Base-by-base conservation (phyloP, 2,113 vertebrate genomes). In the Pagrus major region DNA sequence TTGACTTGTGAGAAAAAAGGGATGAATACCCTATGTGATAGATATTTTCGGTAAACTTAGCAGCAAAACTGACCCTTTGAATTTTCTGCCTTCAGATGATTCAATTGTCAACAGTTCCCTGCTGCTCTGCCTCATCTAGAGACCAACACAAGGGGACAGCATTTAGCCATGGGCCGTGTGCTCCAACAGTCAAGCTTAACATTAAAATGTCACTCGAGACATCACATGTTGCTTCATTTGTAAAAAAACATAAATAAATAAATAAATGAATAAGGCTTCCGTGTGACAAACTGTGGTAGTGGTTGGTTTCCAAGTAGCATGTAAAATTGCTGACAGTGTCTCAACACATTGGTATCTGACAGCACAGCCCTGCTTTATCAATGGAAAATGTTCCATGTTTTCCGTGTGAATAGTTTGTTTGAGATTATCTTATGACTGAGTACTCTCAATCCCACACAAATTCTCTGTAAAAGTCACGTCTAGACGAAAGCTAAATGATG, bases 91-190 rank as follows among this genome's bases (percentile, higher is more conserved):
- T 3, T 7, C 18, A 52, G 35, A 54, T 25, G 18, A 58, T 18
- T 27, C 0, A 55, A 54, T 33, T 21, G 12, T 27, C 27, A 42
- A 3, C 6, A 27, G n/a, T 64, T 27, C 11, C 6, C 16, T 46
- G 9, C 20, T 44, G 42, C 27, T 44, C 9, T 12, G 25, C 25
- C 20, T 65, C 31, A 69, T 58, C 25, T 56, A 56, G 8, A 63
- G 37, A 6, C 52, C 7, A 74, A 90, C 90, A 90, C 88, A 85
- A 91, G 91, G 75, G 84, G 88, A 87, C 91, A 91, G 91, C 37
- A 80, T 92, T 93, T 87, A 88, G 80, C 87, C 76, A 27, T 23
- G 8, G 39, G 54, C 52, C 56, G 11, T 44, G 29, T 59, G 8
- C 47, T 41, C 72, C 75, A 83, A 81, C 59, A 68, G 47, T 81